phyloP scores from a whole-genome alignment of 2,888 invertebrate genomes.

The Clepsis dumicolana region DNA sequence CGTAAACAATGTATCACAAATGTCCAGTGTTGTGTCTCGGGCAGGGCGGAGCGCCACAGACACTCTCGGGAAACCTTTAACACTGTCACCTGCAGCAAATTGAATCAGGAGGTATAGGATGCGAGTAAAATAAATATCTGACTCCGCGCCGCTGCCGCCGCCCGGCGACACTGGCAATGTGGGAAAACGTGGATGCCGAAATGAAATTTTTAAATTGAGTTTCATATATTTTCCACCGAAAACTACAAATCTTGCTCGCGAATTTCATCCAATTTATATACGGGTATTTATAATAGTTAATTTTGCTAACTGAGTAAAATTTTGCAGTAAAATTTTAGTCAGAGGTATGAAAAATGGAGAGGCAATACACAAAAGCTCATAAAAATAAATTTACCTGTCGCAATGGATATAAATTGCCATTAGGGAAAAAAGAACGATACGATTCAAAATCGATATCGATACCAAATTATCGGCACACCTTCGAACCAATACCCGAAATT shows the following conservation, averaged over 20 bases:
- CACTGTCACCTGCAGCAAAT: constrained; percentile 42
- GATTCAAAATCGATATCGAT: constrained; percentile 24
- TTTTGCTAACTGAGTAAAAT: background rate
- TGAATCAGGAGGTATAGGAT: constrained; percentile 41
- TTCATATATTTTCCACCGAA: constrained; percentile 13
- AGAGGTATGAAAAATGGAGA: background rate
- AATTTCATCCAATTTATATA: background rate
- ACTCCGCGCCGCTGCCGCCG: constrained; percentile 14
- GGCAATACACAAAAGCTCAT: background rate
- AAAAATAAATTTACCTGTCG: constrained; percentile 42
- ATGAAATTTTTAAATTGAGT: constrained; percentile 37
- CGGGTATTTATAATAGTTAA: background rate
- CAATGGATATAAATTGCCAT: constrained; percentile 30
- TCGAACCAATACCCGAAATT: constrained; percentile 53
- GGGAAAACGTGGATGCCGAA: constrained; percentile 21
- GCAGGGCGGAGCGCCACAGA: constrained; percentile 17
- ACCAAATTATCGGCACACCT: constrained; percentile 34
- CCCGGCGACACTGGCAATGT: constrained; percentile 23
- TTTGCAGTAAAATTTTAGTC: background rate
- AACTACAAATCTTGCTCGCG: constrained; percentile 4
- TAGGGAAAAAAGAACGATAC: constrained; percentile 9
- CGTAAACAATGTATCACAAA: constrained; percentile 35
- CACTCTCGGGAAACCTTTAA: constrained; percentile 30
- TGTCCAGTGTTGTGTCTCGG: constrained; percentile 18
- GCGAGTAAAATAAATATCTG: constrained; percentile 40